Evolutionary conservation across 92 coral and sea anemone species (phyloP).

Genomic region (Bergia puertoricense): DNA sequence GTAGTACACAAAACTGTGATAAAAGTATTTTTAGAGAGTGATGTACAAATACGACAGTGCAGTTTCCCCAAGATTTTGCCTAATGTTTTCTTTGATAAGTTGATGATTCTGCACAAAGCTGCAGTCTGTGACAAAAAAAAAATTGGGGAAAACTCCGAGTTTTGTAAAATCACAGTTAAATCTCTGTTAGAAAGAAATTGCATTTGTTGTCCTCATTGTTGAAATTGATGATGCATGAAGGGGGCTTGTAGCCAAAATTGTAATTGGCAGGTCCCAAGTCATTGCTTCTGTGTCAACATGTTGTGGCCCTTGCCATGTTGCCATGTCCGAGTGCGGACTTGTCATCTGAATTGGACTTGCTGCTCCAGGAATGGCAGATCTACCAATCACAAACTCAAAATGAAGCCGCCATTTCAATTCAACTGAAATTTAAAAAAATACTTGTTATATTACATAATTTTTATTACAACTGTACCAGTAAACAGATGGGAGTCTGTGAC

Average conservation of each 20-base stretch:
- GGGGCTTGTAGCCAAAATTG: conserved; percentile 89
- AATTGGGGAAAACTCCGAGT: not conserved
- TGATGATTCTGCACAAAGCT: not conserved
- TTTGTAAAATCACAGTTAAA: conserved; percentile 17
- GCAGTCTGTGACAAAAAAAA: not conserved
- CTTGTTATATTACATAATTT: not conserved
- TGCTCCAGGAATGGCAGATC: conserved; percentile 72
- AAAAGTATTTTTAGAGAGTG: no score
- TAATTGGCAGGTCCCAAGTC: conserved; percentile 98
- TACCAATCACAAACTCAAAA: conserved; percentile 91
- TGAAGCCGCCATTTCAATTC: conserved; percentile 95
- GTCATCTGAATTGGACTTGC: conserved; percentile 78
- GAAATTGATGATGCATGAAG: conserved; percentile 93
- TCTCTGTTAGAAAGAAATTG: conserved; percentile 65
- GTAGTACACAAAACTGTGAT: not conserved
- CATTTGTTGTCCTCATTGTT: conserved; percentile 69
- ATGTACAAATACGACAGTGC: not conserved
- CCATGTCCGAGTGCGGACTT: conserved; percentile 71
- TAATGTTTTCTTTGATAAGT: no score
- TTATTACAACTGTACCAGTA: no score
- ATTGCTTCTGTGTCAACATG: conserved; percentile 83
- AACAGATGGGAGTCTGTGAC: no score
- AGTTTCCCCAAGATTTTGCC: not conserved
- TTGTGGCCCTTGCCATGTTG: conserved; percentile 89
- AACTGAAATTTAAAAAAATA: conserved; percentile 47